Conservation (phyloP, 1,140 invertebrate genomes). For the Ceratina japonica region DNA sequence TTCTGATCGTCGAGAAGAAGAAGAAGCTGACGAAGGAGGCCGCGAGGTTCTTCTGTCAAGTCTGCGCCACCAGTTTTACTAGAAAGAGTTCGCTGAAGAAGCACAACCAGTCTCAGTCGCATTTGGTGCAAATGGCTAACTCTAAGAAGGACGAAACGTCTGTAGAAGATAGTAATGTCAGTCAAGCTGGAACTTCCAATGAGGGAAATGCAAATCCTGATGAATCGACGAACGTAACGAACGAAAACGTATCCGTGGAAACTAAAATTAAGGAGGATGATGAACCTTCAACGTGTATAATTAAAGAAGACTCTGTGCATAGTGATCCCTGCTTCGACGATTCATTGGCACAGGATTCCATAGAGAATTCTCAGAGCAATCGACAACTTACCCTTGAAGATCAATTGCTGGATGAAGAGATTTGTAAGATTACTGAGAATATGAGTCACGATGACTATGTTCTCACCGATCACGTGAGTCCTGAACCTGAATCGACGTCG, state of each 20-base stretch:
- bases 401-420: slow-evolving; percentile 75
- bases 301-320: neutral
- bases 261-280: neutral
- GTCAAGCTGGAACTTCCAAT: neutral
- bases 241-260: neutral
- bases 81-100: slow-evolving; percentile 77
- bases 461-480: slow-evolving; percentile 74
- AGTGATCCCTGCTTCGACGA: neutral
- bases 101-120: slow-evolving; percentile 75
- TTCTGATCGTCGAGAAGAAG: slow-evolving; percentile 76
- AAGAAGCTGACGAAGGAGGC: slow-evolving; percentile 77
- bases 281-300: neutral
- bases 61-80: slow-evolving; percentile 76
- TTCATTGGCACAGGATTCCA: neutral
- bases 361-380: neutral
- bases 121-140: slow-evolving; percentile 68
- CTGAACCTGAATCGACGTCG: slow-evolving; percentile 59
- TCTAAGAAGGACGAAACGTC: slow-evolving; percentile 42
- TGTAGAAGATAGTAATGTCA: neutral
- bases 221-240: neutral
- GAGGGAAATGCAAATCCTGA: neutral
- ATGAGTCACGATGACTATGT: slow-evolving; percentile 79
- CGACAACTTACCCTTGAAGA: slow-evolving; percentile 70
- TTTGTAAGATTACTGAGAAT: slow-evolving; percentile 78
- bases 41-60: slow-evolving; percentile 74